Percentiles rank a stretch among this genome's conserved stretches.
These are phyloP conservation scores for Poeciliopsis occidentalis DNA, from an alignment of 2,113 vertebrate species.

Conservation along the genomic window DNA sequence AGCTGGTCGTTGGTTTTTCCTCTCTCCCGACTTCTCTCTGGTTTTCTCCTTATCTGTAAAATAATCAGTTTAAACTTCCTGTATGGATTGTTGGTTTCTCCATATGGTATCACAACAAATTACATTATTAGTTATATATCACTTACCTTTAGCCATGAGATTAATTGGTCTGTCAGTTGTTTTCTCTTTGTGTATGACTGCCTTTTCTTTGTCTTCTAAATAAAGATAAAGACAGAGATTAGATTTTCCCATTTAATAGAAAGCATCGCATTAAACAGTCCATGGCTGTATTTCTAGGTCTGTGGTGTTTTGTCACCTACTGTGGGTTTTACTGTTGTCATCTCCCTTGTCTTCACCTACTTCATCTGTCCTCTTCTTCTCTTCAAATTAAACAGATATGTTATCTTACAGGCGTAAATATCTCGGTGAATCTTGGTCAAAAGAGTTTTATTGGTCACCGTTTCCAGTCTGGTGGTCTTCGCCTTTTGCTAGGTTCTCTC, in stretches of 20 bases:
- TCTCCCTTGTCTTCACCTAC: too few relatives aligned
- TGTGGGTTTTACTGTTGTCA: neutral
- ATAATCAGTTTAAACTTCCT: neutral
- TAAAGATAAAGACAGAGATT: neutral
- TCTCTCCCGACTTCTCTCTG: neutral
- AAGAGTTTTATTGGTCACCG: neutral
- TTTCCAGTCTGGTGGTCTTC: neutral
- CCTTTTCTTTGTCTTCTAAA: neutral
- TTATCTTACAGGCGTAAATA: neutral
- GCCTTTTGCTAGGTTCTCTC: neutral
- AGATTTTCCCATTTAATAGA: neutral
- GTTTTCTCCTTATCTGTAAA: neutral
- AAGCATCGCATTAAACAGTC: neutral
- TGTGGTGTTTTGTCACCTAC: conserved; percentile 2
- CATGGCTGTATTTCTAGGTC: neutral
- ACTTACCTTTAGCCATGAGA: neutral
- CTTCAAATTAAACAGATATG: neutral
- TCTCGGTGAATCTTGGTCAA: too few relatives aligned
- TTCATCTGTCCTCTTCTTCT: neutral
- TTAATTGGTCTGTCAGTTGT: neutral
- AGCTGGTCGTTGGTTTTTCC: neutral
- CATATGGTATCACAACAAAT: neutral
- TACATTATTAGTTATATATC: neutral
- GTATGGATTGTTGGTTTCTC: neutral
- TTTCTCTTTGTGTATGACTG: neutral